phyloP scores from a whole-genome alignment of 2,113 vertebrate genomes.

The Paedocypris sp. region DNA sequence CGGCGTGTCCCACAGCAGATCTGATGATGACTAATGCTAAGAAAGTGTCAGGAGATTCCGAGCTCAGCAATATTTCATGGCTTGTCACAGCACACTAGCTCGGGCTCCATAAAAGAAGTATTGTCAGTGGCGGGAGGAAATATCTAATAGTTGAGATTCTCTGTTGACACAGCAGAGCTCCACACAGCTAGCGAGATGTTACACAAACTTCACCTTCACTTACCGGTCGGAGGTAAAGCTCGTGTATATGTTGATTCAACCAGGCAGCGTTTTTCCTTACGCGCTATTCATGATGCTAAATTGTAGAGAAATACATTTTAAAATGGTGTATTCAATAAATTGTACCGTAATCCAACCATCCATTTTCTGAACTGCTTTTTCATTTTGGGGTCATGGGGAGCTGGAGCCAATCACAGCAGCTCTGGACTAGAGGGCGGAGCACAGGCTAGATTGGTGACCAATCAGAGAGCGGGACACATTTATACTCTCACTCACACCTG shows the following conservation, averaged over 20 bases:
- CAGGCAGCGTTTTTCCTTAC: conserved; percentile 53
- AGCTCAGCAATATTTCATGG: conserved; percentile 44
- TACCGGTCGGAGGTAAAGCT: conserved; percentile 69
- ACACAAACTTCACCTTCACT: conserved; percentile 63
- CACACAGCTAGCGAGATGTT: conserved; percentile 59
- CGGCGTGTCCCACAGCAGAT: conserved; percentile 13
- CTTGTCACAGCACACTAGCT: conserved; percentile 58
- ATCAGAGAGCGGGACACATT: too few species aligned
- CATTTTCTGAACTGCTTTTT: too few species aligned
- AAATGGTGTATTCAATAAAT: too few species aligned
- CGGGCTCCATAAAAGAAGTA: conserved; percentile 61
- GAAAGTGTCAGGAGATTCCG: conserved; percentile 16
- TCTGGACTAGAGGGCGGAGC: too few species aligned
- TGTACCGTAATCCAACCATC: too few species aligned
- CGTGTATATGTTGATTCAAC: conserved; percentile 57
- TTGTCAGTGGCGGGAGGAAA: conserved; percentile 60
- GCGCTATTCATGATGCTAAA: too few species aligned
- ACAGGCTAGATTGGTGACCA: too few species aligned
- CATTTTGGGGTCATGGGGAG: too few species aligned
- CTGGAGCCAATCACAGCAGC: too few species aligned
- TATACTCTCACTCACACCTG: too few species aligned
- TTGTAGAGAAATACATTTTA: too few species aligned
- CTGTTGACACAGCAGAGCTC: conserved; percentile 68
- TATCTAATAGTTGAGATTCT: conserved; percentile 71
- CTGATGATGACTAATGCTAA: conserved; percentile 21